phyloP scores from a whole-genome alignment of 2,888 invertebrate species.

The Phymatocera aterrima region DNA sequence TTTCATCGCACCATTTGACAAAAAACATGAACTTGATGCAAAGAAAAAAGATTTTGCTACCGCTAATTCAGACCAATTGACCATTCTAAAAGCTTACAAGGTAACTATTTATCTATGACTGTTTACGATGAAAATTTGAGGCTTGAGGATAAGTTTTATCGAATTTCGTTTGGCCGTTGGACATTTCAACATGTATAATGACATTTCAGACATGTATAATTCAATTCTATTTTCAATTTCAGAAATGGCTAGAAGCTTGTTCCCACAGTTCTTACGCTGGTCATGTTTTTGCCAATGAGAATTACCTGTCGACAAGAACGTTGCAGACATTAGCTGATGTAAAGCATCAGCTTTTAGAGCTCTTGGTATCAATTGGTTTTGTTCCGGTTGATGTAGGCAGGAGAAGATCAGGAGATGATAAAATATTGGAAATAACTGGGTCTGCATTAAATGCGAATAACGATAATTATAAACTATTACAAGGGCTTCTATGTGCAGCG shows the following conservation, averaged over 20 bases:
- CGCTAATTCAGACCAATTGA: conserved; percentile 92
- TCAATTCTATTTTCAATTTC: conserved; percentile 54
- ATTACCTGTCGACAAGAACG: conserved; percentile 89
- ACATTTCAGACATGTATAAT: conserved; percentile 19
- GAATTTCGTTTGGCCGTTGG: no score
- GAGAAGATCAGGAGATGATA: conserved; percentile 79
- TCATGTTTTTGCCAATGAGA: conserved; percentile 87
- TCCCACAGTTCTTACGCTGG: conserved; percentile 84
- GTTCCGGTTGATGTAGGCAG: conserved; percentile 82
- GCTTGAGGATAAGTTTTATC: not conserved
- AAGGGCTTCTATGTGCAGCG: conserved; percentile 93
- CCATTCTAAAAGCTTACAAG: conserved; percentile 89
- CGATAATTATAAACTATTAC: conserved; percentile 84
- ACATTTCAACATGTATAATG: no score
- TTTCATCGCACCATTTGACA: conserved; percentile 85
- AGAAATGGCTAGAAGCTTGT: conserved; percentile 87
- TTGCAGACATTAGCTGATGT: conserved; percentile 91
- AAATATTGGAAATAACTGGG: conserved; percentile 82
- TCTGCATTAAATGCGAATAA: conserved; percentile 84
- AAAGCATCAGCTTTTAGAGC: conserved; percentile 87
- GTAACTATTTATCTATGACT: conserved; percentile 75
- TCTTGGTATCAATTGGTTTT: conserved; percentile 87
- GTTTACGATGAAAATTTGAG: conserved; percentile 6
- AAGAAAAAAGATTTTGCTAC: conserved; percentile 86
- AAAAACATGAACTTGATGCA: conserved; percentile 82